Base-by-base conservation (phyloP, 2,113 vertebrate genomes). In the Ochotona curzoniae region DNA sequence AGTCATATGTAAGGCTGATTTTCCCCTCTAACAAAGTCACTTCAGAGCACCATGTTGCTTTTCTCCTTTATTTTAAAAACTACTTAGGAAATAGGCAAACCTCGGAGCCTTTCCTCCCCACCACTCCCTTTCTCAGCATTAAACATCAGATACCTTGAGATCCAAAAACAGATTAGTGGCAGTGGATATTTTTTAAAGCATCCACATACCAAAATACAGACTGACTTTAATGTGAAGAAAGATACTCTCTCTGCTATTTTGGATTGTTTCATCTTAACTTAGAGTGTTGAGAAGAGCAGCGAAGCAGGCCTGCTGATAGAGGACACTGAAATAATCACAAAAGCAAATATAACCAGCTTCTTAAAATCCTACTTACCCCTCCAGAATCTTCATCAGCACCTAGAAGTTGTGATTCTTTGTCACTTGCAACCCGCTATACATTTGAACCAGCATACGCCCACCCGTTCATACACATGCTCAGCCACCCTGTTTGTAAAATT, bases 71-170 rank as follows among this genome's bases (percentile, higher is more conserved):
- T 57, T 90, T 74, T 51, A 78, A 87, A 82, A 73, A 73, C 57
- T 70, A 23, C 63, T 93, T 84, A 54, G 47, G 85, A 84, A 86
- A 91, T 61, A 10, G 26, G n/a, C 57, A 94, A 5, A 2, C 70
- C 95, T 83, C 44, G 32, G 60, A 94, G 51, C 70, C n/a, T 90
- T 88, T 82, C 78, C 28, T 90, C 87, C 82, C 3, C 61, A 90
- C 14, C 71, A 71, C 70, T 93, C 51, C 67, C 90, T 95, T 91
- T 60, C 61, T 91, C 90, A 74, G n/a, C 71, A 63, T 73, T 87
- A 89, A 87, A 71, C n/a, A 61, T 32, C 35, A 44, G 15, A 30
- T 47, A 75, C 38, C 83, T 47, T 90, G 44, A 83, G 26, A 81
- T 38, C 57, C 63, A 73, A 83, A 14, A 91, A 70, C 83, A n/a